Evolutionary conservation across 2,113 vertebrate species (phyloP).

Genomic region (Halichoeres trimaculatus): DNA sequence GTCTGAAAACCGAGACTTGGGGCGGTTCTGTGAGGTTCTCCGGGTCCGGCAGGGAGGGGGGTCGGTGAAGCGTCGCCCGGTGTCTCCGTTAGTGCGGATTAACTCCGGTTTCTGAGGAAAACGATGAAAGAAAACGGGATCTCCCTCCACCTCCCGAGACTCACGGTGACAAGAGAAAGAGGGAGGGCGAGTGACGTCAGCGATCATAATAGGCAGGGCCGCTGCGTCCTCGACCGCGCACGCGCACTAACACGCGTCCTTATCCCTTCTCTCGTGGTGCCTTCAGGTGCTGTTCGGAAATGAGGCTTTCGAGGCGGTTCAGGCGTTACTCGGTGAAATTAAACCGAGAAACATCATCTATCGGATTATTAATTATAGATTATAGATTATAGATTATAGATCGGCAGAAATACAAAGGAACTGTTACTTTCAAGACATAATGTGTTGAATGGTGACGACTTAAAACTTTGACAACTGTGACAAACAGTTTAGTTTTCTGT

Average conservation of each 20-base stretch:
- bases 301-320: background rate
- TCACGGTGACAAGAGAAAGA: conserved; percentile 52
- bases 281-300: conserved; percentile 20
- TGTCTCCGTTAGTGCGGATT: background rate
- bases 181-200: conserved; percentile 37
- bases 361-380: too few relatives aligned
- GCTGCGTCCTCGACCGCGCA: conserved; percentile 37
- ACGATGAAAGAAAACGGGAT: background rate
- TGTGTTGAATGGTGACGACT: background rate
- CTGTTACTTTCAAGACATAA: background rate
- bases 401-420: fast-evolving
- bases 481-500: background rate
- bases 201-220: too few relatives aligned
- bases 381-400: background rate
- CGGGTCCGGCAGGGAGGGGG: background rate
- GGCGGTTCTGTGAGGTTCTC: background rate
- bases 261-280: conserved; percentile 18
- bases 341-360: fast-evolving
- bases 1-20: background rate
- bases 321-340: background rate
- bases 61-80: background rate
- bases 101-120: background rate
- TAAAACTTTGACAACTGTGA: background rate
- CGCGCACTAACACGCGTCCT: background rate
- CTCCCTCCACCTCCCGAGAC: conserved; percentile 23